Conservation (phyloP, 2,797 vertebrate genomes). For the Halcyon smyrnensis region DNA sequence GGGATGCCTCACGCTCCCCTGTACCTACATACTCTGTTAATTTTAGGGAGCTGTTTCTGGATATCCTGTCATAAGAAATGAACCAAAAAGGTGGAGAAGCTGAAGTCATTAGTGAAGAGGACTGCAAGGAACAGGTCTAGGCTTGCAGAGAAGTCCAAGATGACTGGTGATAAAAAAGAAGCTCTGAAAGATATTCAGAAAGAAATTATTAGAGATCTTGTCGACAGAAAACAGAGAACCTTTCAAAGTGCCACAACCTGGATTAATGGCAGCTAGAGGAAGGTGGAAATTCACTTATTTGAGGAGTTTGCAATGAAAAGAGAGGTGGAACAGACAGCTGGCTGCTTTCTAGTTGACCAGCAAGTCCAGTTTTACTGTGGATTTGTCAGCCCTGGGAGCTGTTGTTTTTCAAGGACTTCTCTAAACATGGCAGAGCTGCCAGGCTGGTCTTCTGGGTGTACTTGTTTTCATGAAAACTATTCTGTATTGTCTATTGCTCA, state of each 20-base stretch:
- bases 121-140: neutral
- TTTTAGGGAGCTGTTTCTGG: neutral
- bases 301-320: neutral
- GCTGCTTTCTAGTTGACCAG: neutral
- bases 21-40: neutral
- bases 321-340: neutral
- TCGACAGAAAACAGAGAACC: neutral
- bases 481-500: neutral
- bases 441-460: neutral
- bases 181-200: neutral
- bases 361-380: neutral
- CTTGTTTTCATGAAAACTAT: neutral
- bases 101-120: neutral
- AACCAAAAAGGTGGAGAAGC: neutral
- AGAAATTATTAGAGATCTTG: neutral
- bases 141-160: neutral
- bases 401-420: neutral
- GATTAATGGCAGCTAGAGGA: neutral
- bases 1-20: neutral
- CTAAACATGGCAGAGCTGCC: neutral
- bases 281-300: neutral
- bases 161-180: neutral
- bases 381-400: neutral
- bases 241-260: neutral
- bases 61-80: neutral